Evolutionary conservation across 2,113 vertebrate species (phyloP), one percentile per base, ranked within the genome.

Genomic region (Rhineura floridana): DNA sequence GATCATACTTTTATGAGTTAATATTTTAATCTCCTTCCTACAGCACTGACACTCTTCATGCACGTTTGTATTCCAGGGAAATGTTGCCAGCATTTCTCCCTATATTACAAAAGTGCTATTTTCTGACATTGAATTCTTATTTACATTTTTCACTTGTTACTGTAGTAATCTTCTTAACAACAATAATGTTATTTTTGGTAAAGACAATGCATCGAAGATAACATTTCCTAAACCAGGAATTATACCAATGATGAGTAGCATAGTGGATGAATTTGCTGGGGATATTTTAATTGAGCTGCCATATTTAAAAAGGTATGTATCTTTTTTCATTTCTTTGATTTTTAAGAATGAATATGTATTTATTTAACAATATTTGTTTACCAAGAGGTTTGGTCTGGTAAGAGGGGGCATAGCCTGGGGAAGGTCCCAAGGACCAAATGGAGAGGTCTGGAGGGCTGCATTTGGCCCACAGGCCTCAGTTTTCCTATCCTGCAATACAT

Each of bases 201-300:
- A 42, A 85, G 83, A 19, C 94, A 91, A 87, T 6, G 83, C 46
- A 55, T 73, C 75, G 15, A 92, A 70, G 30, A 50, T 91, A 77
- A 85, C 69, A n/a, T 80, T 96, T 30, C 87, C 86, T 46, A 90
- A 89, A 73, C 89, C 93, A 62, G 94, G 95, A 11, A 91, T 96
- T 82, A 93, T 96, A 90, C 92, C 95, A 81, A 12, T 95, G n/a
- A 93, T 84, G 30, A 95, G 78, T 88, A 23, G 39, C 11, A 7
- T 96, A n/a, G 62, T 95, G 85, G 87, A 95, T 86, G 76, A 86
- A 2, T 96, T 94, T 92, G 86, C 73, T 88, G 95, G 95, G 72
- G 93, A 95, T 84, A 80, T 95, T 89, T 91, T 96, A 81, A 95
- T 87, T 89, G 87, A 93, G 19, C 70, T 96, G 6, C 94, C 95